phyloP scores from a whole-genome alignment of 2,113 vertebrate genomes.

The Okapia johnstoni region DNA sequence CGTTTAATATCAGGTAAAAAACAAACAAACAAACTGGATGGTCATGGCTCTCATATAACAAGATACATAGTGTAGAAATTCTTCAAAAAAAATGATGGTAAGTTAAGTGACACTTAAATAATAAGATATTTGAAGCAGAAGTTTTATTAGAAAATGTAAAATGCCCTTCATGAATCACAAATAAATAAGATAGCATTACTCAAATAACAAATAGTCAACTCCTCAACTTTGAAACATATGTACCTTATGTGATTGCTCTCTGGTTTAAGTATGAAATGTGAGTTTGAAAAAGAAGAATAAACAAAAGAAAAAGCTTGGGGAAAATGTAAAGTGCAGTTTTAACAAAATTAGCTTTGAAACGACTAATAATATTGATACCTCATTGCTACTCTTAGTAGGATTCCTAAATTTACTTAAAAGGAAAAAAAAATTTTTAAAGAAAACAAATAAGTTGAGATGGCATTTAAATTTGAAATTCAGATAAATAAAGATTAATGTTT shows the following conservation, averaged over 20 bases:
- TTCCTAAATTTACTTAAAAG: neutral
- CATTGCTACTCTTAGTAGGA: neutral
- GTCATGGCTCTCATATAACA: neutral
- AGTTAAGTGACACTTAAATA: neutral
- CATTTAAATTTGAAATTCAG: neutral
- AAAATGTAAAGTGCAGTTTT: neutral
- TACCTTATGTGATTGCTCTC: neutral
- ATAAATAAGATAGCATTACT: neutral
- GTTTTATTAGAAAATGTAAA: slow-evolving; percentile 12
- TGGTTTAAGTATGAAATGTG: neutral
- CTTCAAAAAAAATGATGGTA: neutral
- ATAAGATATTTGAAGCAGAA: neutral
- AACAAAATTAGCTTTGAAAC: neutral
- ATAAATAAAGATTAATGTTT: neutral
- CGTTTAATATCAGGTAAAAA: slow-evolving; percentile 44
- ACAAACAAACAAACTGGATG: neutral
- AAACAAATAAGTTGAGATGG: neutral
- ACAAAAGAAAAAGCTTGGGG: neutral
- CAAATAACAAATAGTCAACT: neutral
- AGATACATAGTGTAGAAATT: slow-evolving; percentile 1
- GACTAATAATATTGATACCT: neutral
- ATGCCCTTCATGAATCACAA: neutral
- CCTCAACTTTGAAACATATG: neutral
- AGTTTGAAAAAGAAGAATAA: neutral
- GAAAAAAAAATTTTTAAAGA: neutral